Evolutionary conservation across 1,140 invertebrate species (phyloP), one percentile per base, ranked within the genome.

Genomic region (Drosophila sulfurigaster): DNA sequence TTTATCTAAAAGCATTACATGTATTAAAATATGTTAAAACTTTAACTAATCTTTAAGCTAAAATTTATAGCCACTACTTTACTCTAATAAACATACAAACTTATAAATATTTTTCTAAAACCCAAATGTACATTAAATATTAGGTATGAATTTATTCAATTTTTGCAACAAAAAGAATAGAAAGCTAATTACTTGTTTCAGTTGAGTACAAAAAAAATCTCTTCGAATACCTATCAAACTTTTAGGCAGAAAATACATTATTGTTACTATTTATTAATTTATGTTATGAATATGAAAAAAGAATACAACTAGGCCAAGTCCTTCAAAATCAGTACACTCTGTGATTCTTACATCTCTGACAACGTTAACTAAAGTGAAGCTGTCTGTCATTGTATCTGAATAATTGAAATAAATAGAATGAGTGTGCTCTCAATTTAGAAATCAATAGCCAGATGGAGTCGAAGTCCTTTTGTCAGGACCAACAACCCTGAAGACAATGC

Each of bases 401-500:
- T 54, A 57, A 41, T 57, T 57, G 54, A 41, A 38, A 38, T 16
- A 38, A 56, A 25, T 20, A 20, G 35, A 20, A 5, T 57, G 2
- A 46, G 41, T 30, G 41, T 15, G 45, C 43, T 45, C 35, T 15
- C 20, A 59, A 59, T 59, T 59, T 15, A 20, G 8, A 57, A 57
- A 57, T 57, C 54, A 57, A 57, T 57, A 57, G 54, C 8, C 16
- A 11, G 16, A 25, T 57, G 32, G 35, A 43, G 41, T 43, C 41
- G 41, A 6, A 43, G 41, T 43, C 11, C 11, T 57, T 13, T 43
- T 38, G 16, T 11, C n/a, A 43, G 20, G 1, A 25, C 20, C 8
- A 28, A 41, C 54, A 57, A 43, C 41, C 57, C 41, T 8, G 16
- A 13, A 46, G 11, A 28, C 1, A 59, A 5, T 7, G 5, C 16